Percentiles rank a stretch among this genome's conserved stretches.
Evolutionary conservation across 2,113 vertebrate genomes (phyloP).

Genomic region (Tachysurus vachellii): DNA sequence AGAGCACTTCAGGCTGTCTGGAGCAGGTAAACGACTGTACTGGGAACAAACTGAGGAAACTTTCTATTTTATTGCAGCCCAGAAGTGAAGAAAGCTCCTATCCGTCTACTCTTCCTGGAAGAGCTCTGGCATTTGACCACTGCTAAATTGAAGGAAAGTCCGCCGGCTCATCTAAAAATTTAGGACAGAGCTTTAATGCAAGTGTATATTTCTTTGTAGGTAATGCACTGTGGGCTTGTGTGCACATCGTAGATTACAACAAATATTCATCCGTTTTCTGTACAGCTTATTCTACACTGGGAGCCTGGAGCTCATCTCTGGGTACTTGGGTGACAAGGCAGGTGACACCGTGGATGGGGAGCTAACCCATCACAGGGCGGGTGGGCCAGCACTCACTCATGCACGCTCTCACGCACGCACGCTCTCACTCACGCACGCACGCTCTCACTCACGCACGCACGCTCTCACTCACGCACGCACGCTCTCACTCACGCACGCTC

Average conservation of each 20-base stretch:
- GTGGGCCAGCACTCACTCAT: no score
- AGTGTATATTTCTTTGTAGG: neutral
- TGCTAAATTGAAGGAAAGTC: conserved; percentile 9
- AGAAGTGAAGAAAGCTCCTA: neutral
- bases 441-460: no score
- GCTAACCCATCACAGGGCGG: no score
- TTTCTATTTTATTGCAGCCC: neutral
- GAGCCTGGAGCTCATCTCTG: no score
- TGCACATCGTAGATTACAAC: neutral
- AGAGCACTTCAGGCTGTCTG: neutral
- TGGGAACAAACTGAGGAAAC: neutral
- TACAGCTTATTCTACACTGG: no score
- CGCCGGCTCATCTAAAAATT: neutral
- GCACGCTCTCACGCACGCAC: no score
- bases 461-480: no score
- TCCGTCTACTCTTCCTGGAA: conserved; percentile 20
- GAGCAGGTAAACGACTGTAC: neutral
- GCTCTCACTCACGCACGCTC: no score
- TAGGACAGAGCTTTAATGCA: neutral
- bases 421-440: no score
- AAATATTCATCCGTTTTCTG: no score
- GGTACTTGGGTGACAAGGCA: no score
- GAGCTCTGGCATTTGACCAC: conserved; percentile 28
- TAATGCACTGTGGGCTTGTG: neutral
- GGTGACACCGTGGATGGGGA: no score